Evolutionary conservation across 2,888 invertebrate species (phyloP).

Genomic region (Rhagonycha lutea): DNA sequence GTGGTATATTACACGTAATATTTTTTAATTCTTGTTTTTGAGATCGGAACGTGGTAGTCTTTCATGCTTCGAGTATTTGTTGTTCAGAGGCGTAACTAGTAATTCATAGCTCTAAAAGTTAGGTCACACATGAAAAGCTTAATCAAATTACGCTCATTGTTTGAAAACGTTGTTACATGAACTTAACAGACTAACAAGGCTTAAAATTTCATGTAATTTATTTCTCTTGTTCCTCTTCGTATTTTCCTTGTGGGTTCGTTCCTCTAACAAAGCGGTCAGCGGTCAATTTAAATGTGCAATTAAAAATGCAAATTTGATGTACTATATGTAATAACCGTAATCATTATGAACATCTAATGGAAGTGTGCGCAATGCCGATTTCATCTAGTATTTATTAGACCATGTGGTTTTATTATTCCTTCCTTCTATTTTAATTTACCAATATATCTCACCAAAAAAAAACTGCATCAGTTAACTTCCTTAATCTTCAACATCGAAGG

Average conservation of each 20-base stretch:
- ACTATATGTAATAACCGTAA: neutral
- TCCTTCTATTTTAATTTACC: neutral
- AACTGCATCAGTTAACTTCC: neutral
- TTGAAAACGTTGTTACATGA: neutral
- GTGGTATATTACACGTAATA: neutral
- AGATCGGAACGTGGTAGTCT: neutral
- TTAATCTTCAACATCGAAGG: neutral
- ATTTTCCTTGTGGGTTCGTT: neutral
- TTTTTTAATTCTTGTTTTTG: neutral
- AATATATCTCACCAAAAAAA: neutral
- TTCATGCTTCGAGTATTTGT: neutral
- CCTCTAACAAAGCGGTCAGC: neutral
- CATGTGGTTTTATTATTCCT: neutral
- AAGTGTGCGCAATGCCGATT: neutral
- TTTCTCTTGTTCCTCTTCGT: neutral
- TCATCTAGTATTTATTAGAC: neutral
- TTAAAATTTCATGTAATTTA: neutral
- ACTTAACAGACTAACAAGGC: neutral
- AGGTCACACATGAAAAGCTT: neutral
- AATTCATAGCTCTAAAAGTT: neutral
- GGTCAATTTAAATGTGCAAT: neutral
- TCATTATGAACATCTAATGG: neutral
- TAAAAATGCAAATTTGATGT: neutral
- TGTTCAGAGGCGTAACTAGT: neutral
- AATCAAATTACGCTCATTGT: neutral